Base-by-base conservation (phyloP, 2,797 vertebrate genomes). In the Alfaro cultratus region DNA sequence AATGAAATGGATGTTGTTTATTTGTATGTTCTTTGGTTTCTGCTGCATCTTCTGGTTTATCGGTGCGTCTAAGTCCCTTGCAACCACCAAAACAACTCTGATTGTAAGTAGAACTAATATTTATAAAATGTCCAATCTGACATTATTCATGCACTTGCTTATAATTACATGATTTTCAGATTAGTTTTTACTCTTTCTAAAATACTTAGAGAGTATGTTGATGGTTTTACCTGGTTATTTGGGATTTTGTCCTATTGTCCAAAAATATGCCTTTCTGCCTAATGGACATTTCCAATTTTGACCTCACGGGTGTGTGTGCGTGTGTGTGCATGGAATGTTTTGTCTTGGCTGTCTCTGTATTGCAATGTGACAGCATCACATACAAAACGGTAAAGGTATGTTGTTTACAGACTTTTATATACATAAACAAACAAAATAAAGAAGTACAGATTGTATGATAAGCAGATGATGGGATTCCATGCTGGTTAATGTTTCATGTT, bases 1-100 rank as follows among this genome's bases (percentile, higher is more conserved):
- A 77, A 70, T 78, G 74, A 87, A 67, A 26, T 46, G 47, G 47
- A 46, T 76, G 16, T 70, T 1, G 68, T 21, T 73, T 39, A 70
- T 75, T 55, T 73, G 34, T 36, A 64, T 64, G 15, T 21, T 21
- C 62, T 67, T 31, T 21, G 5, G 46, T 49, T 62, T 4, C 72
- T 51, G 5, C 0, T 45, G 16, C 34, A 23, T 80, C 31, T 15
- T 29, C 77, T 64, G 70, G 12, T 39, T 39, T 67, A 80, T 68
- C 16, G 53, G 83, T 73, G 21, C 8, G 49, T 80, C 31, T 71
- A 3, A 73, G 71, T 57, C 73, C 79, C 23, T 62, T 80, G 29
- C 31, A 43, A 10, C 10, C 29, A 51, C 55, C 12, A 41, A 39
- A 70, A 71, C 64, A 46, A 29, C 36, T 53, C 29, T 1, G 5